A percentile compares a stretch with the other conserved stretches of the same genome.
Evolutionary conservation across 37 sponge, comb jelly and placozoan genomes (phyloP).

Genomic region (Chondrilla cf. caribensis): DNA sequence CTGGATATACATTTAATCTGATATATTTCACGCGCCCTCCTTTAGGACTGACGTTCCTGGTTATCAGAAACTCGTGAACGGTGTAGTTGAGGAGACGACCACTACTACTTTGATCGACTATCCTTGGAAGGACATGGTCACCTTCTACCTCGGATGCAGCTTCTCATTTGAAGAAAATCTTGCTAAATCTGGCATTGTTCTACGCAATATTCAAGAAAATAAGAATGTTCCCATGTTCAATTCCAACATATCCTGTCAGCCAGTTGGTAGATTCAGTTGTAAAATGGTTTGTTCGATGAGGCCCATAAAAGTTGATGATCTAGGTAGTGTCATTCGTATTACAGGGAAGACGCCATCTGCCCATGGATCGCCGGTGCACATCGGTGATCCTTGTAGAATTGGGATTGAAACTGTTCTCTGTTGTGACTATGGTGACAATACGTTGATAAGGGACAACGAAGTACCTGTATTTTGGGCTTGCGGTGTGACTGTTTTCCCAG

Average conservation of each 20-base stretch:
- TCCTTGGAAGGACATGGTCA: constrained; percentile 65
- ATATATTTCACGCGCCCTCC: too few relatives aligned
- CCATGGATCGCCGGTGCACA: constrained; percentile 93
- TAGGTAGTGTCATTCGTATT: constrained; percentile 40
- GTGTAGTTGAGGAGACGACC: constrained; percentile 34
- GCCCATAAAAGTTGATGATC: constrained; percentile 25
- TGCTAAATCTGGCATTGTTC: constrained; percentile 35
- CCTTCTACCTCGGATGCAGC: constrained; percentile 93
- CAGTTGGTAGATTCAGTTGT: constrained; percentile 36
- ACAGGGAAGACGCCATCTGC: constrained; percentile 25
- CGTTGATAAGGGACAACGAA: constrained; percentile 35
- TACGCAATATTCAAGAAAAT: constrained; percentile 36
- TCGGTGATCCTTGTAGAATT: constrained; percentile 81
- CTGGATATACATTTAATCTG: too few relatives aligned
- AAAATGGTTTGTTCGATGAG: constrained; percentile 79
- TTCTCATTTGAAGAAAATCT: constrained; percentile 80
- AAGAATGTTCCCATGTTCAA: constrained; percentile 64
- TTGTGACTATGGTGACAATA: constrained; percentile 40
- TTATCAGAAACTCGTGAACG: constrained; percentile 57
- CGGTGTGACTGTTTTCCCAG: constrained; percentile 72
- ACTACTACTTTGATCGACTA: constrained; percentile 43
- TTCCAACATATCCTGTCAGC: constrained; percentile 49
- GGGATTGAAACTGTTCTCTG: constrained; percentile 55
- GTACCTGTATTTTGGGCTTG: constrained; percentile 97
- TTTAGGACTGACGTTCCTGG: constrained; percentile 77